Percentiles rank a stretch among this genome's conserved stretches.
phyloP scores from a whole-genome alignment of 2,888 invertebrate species.

The Agrilus cyanescens region DNA sequence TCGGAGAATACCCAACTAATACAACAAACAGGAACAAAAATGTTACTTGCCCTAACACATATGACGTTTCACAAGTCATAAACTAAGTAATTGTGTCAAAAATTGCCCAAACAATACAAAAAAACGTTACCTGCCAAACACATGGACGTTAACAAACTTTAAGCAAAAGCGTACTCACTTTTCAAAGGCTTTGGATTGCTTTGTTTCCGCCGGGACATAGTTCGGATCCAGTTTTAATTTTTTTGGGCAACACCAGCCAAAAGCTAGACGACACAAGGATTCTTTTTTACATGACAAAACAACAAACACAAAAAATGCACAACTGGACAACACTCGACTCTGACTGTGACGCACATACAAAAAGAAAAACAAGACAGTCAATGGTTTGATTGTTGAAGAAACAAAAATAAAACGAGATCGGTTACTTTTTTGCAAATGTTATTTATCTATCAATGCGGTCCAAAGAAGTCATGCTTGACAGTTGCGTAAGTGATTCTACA shows the following conservation, averaged over 20 bases:
- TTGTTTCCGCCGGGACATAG: constrained; percentile 90
- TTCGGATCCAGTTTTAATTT: constrained; percentile 5
- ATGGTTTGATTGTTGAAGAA: constrained; percentile 18
- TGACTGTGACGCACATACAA: constrained; percentile 11
- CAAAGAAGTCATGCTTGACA: constrained; percentile 5
- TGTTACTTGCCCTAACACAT: too few relatives aligned
- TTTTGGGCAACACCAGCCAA: constrained; percentile 8
- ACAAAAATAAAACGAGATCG: constrained; percentile 16
- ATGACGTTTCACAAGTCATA: too few relatives aligned
- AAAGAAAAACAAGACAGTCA: constrained; percentile 14
- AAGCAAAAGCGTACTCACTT: constrained; percentile 53
- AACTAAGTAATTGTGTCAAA: too few relatives aligned
- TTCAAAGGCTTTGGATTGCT: constrained; percentile 92
- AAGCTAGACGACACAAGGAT: constrained; percentile 65
- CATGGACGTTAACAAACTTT: not conserved
- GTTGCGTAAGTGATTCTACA: constrained; percentile 7
- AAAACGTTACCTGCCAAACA: too few relatives aligned
- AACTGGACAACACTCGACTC: constrained; percentile 14
- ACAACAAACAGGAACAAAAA: too few relatives aligned
- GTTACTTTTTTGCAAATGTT: constrained; percentile 2
- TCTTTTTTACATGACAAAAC: constrained; percentile 14
- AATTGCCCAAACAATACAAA: constrained; percentile 8
- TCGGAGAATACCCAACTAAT: too few relatives aligned
- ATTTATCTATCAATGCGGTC: too few relatives aligned
- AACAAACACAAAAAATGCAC: constrained; percentile 18